A percentile compares a stretch with the other conserved stretches of the same genome.
Evolutionary conservation across 2,113 vertebrate species (phyloP).

Genomic region (Clarias macrocephalus): DNA sequence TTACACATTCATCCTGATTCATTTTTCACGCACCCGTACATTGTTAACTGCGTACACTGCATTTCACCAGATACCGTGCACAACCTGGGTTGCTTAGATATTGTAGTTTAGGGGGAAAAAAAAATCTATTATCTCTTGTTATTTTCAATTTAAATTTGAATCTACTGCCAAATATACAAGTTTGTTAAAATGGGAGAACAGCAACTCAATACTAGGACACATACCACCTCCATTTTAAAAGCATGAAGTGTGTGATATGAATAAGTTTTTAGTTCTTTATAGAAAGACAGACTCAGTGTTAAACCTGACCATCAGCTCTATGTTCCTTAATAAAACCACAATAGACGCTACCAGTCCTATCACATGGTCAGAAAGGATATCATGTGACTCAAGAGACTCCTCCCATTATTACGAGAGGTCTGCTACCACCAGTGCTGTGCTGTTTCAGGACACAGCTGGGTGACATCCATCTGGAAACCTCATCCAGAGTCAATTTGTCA

Average conservation of each 20-base stretch:
- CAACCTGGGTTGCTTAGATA: no score
- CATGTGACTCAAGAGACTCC: slow-evolving; percentile 16
- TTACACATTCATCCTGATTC: no score
- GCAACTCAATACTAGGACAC: no score
- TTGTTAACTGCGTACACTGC: no score
- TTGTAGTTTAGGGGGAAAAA: no score
- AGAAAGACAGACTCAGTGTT: slow-evolving; percentile 70
- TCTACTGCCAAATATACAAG: no score
- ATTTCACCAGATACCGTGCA: no score
- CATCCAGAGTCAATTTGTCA: slow-evolving; percentile 23
- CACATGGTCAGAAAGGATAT: slow-evolving; percentile 27
- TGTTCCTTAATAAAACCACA: slow-evolving; percentile 55
- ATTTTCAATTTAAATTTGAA: no score
- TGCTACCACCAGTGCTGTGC: neutral
- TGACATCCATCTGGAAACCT: slow-evolving; percentile 14
- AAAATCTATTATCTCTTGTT: no score
- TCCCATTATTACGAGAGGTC: slow-evolving; percentile 27
- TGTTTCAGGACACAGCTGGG: slow-evolving; percentile 30
- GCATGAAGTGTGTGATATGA: neutral
- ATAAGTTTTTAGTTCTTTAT: neutral
- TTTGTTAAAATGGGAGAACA: no score
- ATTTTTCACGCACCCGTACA: no score
- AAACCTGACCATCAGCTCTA: slow-evolving; percentile 51
- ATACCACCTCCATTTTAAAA: neutral
- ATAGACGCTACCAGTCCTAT: slow-evolving; percentile 21